These are phyloP conservation scores for Helogale parvula DNA, from an alignment of 2,113 vertebrate species.

Conservation along the genomic window DNA sequence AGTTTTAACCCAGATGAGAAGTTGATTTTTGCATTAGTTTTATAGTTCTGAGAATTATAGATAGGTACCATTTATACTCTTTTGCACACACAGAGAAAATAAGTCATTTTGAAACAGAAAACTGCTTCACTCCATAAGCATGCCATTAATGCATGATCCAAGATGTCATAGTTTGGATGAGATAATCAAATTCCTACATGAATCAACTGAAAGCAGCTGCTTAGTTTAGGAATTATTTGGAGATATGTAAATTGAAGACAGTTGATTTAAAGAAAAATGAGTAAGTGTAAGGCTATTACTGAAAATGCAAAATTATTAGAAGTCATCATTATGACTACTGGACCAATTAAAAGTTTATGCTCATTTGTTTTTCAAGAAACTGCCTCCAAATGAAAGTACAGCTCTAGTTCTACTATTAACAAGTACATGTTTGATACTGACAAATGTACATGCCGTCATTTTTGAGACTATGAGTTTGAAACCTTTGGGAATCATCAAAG, in stretches of 20 bases:
- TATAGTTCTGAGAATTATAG: slow-evolving; percentile 41
- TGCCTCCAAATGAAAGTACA: neutral
- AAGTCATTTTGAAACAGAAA: slow-evolving; percentile 75
- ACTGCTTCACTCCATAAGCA: slow-evolving; percentile 70
- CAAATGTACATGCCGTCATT: slow-evolving; percentile 17
- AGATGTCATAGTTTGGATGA: slow-evolving; percentile 74
- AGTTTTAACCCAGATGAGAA: slow-evolving; percentile 16
- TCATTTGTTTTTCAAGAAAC: slow-evolving; percentile 47
- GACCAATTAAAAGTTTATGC: neutral
- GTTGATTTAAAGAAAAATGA: neutral
- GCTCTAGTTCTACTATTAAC: neutral
- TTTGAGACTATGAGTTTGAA: slow-evolving; percentile 49
- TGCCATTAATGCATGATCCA: slow-evolving; percentile 74
- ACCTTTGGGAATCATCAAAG: slow-evolving; percentile 11
- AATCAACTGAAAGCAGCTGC: slow-evolving; percentile 63
- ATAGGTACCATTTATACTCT: slow-evolving; percentile 43
- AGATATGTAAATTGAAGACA: slow-evolving; percentile 61
- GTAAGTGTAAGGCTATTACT: neutral
- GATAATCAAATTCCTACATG: slow-evolving; percentile 75
- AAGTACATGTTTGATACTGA: neutral
- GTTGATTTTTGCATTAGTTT: slow-evolving; percentile 16
- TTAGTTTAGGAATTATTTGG: slow-evolving; percentile 61
- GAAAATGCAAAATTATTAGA: slow-evolving; percentile 40
- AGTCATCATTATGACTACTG: neutral
- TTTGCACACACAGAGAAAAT: slow-evolving; percentile 7